Percentiles rank a stretch among this genome's conserved stretches.
Evolutionary conservation across 2,113 vertebrate species (phyloP).

Genomic region (Scomber colias): DNA sequence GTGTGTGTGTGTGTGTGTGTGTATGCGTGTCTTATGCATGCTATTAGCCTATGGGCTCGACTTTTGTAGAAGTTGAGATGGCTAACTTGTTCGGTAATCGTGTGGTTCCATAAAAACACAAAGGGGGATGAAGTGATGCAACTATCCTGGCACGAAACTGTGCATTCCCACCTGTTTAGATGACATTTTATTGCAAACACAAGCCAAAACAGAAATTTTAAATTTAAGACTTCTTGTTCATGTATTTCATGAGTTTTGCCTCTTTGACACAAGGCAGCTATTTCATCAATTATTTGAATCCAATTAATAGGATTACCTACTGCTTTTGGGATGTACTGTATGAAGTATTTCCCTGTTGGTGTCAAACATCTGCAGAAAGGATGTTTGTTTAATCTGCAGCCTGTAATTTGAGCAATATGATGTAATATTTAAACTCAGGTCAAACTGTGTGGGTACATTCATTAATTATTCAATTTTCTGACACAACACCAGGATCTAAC

Average conservation of each 20-base stretch:
- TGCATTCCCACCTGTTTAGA: conserved; percentile 28
- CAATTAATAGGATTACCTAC: too few relatives aligned
- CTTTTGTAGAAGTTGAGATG: not conserved
- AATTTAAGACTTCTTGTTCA: too few relatives aligned
- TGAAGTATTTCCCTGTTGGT: too few relatives aligned
- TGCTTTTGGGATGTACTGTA: too few relatives aligned
- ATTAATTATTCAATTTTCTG: not conserved
- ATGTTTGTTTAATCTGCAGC: too few relatives aligned
- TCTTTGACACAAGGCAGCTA: not conserved
- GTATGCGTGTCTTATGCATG: not conserved
- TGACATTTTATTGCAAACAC: conserved; percentile 17
- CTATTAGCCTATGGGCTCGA: conserved; percentile 4
- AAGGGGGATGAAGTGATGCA: not conserved
- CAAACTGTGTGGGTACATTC: too few relatives aligned
- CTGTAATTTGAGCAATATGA: too few relatives aligned
- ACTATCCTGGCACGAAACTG: not conserved
- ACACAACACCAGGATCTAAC: conserved; percentile 5
- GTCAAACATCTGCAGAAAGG: not conserved
- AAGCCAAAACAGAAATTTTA: not conserved
- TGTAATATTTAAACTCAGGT: too few relatives aligned
- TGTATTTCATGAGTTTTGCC: not conserved
- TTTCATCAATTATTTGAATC: conserved; percentile 26
- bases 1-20: not conserved
- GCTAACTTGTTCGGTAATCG: conserved; percentile 1
- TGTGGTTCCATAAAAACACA: not conserved